phyloP scores from a whole-genome alignment of 2,113 vertebrate genomes.

The Merops nubicus region DNA sequence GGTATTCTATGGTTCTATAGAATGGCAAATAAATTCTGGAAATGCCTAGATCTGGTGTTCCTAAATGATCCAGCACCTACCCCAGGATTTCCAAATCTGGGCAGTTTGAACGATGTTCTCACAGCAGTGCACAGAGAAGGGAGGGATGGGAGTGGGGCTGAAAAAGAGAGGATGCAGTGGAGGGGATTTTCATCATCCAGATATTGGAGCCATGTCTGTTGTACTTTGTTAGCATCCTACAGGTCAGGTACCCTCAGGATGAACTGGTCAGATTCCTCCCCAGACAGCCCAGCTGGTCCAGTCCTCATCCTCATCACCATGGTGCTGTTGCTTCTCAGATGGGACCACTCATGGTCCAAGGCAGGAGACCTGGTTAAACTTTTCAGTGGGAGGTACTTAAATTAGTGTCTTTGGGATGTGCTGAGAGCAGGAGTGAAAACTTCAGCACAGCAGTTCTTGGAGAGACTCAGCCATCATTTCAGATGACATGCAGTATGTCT shows the following conservation, averaged over 20 bases:
- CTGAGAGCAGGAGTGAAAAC: background rate
- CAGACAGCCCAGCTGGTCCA: background rate
- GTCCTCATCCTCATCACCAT: background rate
- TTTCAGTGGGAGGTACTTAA: background rate
- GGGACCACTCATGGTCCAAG: background rate
- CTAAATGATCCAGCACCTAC: background rate
- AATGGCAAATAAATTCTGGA: background rate
- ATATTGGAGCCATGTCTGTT: accelerated
- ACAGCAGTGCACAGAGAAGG: accelerated
- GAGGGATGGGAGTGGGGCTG: background rate
- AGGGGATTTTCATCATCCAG: background rate
- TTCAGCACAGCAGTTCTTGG: background rate
- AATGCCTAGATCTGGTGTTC: background rate
- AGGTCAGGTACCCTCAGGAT: background rate
- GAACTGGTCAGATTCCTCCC: background rate
- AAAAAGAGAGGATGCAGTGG: background rate
- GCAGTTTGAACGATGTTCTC: background rate
- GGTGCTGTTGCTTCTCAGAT: background rate
- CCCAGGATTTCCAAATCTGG: background rate
- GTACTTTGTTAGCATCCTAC: background rate
- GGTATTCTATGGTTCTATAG: background rate
- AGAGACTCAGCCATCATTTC: background rate
- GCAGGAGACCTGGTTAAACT: background rate
- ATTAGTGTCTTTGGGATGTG: background rate
- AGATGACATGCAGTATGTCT: background rate